Evolutionary conservation across 1,140 invertebrate species (phyloP), one percentile per base, ranked within the genome.

Genomic region (Nautilus pompilius): DNA sequence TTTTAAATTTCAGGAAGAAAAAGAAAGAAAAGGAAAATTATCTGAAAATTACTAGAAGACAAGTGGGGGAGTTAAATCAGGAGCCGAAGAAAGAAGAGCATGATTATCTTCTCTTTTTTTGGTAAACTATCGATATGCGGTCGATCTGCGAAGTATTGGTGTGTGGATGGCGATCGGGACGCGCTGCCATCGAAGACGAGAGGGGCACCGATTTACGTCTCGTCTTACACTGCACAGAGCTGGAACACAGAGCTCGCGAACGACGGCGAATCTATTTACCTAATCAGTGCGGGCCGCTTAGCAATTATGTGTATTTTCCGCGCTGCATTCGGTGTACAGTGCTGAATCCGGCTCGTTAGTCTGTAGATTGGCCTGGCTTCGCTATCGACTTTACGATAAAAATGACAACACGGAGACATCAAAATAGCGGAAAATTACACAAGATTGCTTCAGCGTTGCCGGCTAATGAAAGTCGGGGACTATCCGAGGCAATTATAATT

Each of bases 391-490:
- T 20, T 53, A 4, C 49, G 49, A 53, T 53, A 53, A 53, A 53
- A 53, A 53, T 53, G 49, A 53, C 49, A 53, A 53, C 49, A 53
- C 49, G 29, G 49, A 53, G 20, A 53, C 49, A 53, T 53, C 49
- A 53, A 20, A 53, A 53, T 24, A 53, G 49, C 49, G 49, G 49
- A 53, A 53, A 53, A 53, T 53, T 53, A 28, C 22, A 53, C 49
- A 28, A 53, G 49, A 53, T 53, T 53, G 49, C n/a, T 28, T 24
- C n/a, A 53, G 49, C 22, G 15, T 53, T 22, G 49, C 49, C 26
- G 26, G 13, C 49, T 53, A 53, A 53, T 53, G 49, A 53, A 53
- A 53, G 49, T 28, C 26, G 49, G 49, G 20, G 49, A 53, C n/a
- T 53, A 53, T 28, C 49, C 15, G 24, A 53, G 29, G 49, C 49